Percentiles rank a stretch among this genome's conserved stretches.
Evolutionary conservation across 2,888 invertebrate genomes (phyloP).

Genomic region (Eristalis arbustorum): DNA sequence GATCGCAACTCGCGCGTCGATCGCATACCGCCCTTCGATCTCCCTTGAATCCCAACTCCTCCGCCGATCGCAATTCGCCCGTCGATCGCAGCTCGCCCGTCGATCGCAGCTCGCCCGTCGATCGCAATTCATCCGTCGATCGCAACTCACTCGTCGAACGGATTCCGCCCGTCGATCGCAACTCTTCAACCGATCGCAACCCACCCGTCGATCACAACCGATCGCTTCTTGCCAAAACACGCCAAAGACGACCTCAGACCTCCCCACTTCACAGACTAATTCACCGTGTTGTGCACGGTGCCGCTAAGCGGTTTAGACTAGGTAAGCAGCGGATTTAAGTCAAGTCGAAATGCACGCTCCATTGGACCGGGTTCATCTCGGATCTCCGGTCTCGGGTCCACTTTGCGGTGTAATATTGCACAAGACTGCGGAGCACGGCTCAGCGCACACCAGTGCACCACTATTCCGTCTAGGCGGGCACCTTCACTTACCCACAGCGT

Average conservation of each 20-base stretch:
- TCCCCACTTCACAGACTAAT: neutral
- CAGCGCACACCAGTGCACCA: neutral
- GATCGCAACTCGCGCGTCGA: too few relatives aligned
- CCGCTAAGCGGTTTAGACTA: neutral
- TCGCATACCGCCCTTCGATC: too few relatives aligned
- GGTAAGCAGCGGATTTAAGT: neutral
- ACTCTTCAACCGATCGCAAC: too few relatives aligned
- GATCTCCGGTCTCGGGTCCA: neutral
- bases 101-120: too few relatives aligned
- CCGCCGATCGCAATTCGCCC: too few relatives aligned
- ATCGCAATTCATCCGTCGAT: too few relatives aligned
- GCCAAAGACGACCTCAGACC: neutral
- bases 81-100: too few relatives aligned
- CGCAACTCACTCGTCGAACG: too few relatives aligned
- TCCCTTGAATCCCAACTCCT: too few relatives aligned
- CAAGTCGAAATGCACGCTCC: neutral
- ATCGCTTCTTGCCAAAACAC: neutral
- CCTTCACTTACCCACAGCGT: neutral
- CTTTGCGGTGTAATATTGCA: neutral
- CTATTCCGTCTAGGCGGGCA: neutral
- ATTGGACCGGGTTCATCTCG: neutral
- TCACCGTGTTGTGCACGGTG: neutral
- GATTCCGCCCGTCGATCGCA: too few relatives aligned
- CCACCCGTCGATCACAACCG: too few relatives aligned
- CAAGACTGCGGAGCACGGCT: neutral